phyloP scores from a whole-genome alignment of 2,797 vertebrate genomes.

The Chloroceryle inda region DNA sequence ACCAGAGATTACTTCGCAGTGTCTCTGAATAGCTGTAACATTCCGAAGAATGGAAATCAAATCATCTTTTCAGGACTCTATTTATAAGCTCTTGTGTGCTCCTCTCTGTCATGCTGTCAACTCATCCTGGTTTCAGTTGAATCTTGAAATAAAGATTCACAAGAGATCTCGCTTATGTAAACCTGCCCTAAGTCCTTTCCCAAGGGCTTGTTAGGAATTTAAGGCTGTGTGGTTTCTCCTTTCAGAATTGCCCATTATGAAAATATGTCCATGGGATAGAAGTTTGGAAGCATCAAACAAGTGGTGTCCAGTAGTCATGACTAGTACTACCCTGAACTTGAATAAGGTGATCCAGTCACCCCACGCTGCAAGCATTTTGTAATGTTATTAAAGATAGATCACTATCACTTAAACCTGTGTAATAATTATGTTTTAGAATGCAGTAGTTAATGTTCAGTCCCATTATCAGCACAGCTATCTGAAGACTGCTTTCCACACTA shows the following conservation, averaged over 20 bases:
- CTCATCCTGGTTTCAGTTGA: conserved; percentile 16
- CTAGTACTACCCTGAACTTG: background rate
- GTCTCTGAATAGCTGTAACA: conserved; percentile 40
- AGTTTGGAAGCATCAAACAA: background rate
- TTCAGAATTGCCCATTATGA: background rate
- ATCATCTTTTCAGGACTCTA: conserved; percentile 41
- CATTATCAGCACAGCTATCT: background rate
- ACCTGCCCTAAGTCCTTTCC: background rate
- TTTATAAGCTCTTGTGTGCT: conserved; percentile 26
- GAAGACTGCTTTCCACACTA: background rate
- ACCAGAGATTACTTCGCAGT: conserved; percentile 32
- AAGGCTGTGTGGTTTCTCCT: background rate
- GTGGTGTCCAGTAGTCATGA: background rate
- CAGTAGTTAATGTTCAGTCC: background rate
- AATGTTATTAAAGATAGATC: background rate
- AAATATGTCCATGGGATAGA: background rate
- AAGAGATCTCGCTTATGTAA: conserved; percentile 2
- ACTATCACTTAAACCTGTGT: background rate
- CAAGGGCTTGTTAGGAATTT: background rate
- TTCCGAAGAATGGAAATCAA: conserved; percentile 55
- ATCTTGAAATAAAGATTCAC: background rate
- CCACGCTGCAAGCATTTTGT: background rate
- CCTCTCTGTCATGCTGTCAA: conserved; percentile 16
- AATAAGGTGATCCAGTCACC: background rate
- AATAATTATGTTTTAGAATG: background rate